Conservation (phyloP, 1,140 invertebrate genomes). For the Procambarus clarkii region DNA sequence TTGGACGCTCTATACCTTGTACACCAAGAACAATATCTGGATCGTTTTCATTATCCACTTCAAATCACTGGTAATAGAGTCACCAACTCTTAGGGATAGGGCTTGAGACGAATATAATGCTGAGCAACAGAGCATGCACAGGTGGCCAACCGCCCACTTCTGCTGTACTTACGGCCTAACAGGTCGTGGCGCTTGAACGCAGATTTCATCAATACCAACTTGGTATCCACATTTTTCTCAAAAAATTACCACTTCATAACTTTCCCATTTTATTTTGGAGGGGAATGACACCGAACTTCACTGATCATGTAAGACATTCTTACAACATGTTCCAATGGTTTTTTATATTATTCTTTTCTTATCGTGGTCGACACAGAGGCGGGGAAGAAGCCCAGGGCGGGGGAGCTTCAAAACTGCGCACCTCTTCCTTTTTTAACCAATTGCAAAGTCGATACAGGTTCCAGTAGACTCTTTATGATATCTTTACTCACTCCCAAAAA, state of each 20-base stretch:
- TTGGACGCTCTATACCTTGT: conserved; percentile 20
- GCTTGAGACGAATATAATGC: neutral
- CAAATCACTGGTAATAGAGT: neutral
- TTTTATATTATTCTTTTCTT: conserved; percentile 16
- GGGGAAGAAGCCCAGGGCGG: neutral
- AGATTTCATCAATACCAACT: conserved; percentile 59
- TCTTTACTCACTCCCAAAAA: conserved; percentile 6
- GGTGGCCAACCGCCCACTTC: neutral
- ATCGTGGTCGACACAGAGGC: neutral
- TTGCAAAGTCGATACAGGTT: conserved; percentile 43
- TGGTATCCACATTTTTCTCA: conserved; percentile 33
- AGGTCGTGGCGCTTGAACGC: conserved; percentile 46
- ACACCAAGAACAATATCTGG: neutral
- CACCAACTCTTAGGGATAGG: neutral
- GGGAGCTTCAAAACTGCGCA: conserved; percentile 30
- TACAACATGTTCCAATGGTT: neutral
- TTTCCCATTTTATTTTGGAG: neutral
- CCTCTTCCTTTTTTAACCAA: conserved; percentile 11
- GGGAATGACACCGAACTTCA: conserved; percentile 30
- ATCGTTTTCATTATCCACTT: neutral
- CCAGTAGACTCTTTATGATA: neutral
- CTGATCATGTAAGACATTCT: conserved; percentile 29
- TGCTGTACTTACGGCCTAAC: conserved; percentile 54
- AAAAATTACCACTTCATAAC: neutral
- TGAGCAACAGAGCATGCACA: neutral